Evolutionary conservation across 2,113 vertebrate species (phyloP).

Genomic region (Aix galericulata): DNA sequence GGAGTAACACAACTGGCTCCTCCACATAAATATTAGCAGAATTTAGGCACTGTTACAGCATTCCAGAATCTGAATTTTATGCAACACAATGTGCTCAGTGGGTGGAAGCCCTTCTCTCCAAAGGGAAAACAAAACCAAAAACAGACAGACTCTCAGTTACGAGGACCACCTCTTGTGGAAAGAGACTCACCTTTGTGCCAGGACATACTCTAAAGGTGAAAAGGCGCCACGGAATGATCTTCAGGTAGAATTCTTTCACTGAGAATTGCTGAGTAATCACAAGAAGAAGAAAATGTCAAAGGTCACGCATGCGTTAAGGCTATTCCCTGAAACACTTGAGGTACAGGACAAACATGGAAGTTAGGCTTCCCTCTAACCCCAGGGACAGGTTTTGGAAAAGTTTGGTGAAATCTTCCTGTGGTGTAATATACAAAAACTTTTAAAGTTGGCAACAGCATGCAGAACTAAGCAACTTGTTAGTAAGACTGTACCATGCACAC

Average conservation of each 20-base stretch:
- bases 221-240: slow-evolving; percentile 98
- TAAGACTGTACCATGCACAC: neutral
- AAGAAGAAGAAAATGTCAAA: slow-evolving; percentile 37
- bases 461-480: neutral
- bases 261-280: slow-evolving; percentile 91
- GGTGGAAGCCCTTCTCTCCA: neutral
- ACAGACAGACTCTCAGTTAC: neutral
- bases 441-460: neutral
- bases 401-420: neutral
- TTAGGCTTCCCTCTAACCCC: neutral
- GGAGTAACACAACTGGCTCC: neutral
- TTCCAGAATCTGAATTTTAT: neutral
- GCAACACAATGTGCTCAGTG: neutral
- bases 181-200: slow-evolving; percentile 91
- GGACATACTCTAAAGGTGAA: slow-evolving; percentile 98
- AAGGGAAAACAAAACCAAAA: neutral
- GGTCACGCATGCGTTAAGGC: neutral
- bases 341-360: neutral
- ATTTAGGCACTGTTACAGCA: neutral
- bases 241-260: slow-evolving; percentile 99
- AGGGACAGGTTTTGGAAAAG: neutral
- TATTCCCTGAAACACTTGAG: neutral
- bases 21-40: neutral
- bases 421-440: neutral
- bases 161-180: neutral